Evolutionary conservation across 2,888 invertebrate species (phyloP), one percentile per base, ranked within the genome.

Genomic region (Rhimphoctona megacephalus): DNA sequence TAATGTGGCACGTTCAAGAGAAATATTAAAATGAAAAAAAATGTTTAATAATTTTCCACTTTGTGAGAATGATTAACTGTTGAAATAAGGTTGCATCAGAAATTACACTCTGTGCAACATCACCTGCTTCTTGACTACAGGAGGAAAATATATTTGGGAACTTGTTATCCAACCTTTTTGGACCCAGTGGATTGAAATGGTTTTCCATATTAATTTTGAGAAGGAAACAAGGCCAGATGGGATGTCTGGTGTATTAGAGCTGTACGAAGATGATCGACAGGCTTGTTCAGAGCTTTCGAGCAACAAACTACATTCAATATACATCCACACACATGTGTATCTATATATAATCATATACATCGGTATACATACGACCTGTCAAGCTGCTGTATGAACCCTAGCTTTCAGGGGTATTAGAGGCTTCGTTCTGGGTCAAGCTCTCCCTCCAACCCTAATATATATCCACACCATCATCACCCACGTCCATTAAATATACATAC

Each of bases 321-420:
- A 57, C 22, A 39, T n/a, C 8, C 4, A 33, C 39, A 49, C 9
- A 25, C 36, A 67, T 22, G 14, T 25, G 0, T 7, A 39, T 33
- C 17, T 17, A 8, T 6, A 14, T 17, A 0, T 64, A 33, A 17
- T 17, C 64, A 25, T 19, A 33, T 39, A 67, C 43, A 52, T 52
- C 30, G 66, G 17, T 22, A n/a, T 54, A 19, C 22, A 78, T 66
- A 66, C 17, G 19, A 66, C 33, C 46, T 52, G 66, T 66, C 66
- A 49, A 52, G 30, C 57, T 8, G 49, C 66, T 43, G 22, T 52
- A 66, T 54, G 64, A 73, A 72, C 39, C 72, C 30, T 30, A 25
- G 64, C 77, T 64, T 49, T 61, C 77, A 85, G 36, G 73, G 72
- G 66, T 81, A 77, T 85, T 85, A 81, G 54, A 57, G 81, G 66